These are phyloP conservation scores for Meghimatium bilineatum DNA, from an alignment of 2,888 invertebrate genomes.

Conservation along the genomic window DNA sequence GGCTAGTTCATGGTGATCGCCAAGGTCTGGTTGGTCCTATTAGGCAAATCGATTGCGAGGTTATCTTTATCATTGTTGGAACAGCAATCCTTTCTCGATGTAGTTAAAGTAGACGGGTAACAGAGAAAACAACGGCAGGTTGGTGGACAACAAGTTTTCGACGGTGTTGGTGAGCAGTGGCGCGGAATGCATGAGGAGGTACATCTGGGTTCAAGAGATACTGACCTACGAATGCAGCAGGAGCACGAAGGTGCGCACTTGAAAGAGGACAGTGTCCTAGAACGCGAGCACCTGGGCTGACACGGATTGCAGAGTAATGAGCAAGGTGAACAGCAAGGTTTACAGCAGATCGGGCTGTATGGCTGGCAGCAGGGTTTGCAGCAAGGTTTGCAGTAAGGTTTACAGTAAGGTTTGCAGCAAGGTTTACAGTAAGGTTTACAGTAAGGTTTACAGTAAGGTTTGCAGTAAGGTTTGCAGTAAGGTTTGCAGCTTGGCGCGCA, in stretches of 20 bases:
- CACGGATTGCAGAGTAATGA: background rate
- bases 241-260: background rate
- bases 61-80: background rate
- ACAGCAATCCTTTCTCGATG: background rate
- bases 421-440: conserved; percentile 6
- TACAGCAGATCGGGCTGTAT: too few species aligned
- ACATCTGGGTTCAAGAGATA: background rate
- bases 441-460: background rate
- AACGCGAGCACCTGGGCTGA: background rate
- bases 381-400: too few species aligned
- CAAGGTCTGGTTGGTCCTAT: too few species aligned
- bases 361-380: too few species aligned
- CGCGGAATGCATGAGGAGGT: background rate
- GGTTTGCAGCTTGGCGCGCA: background rate
- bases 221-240: background rate
- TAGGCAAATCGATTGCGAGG: too few species aligned
- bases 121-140: background rate
- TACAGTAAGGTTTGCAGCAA: too few species aligned
- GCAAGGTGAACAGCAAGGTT: conserved; percentile 7
- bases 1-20: too few species aligned
- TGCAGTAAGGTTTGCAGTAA: too few species aligned
- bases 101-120: background rate
- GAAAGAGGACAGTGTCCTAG: background rate
- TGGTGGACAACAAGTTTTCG: background rate
- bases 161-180: background rate